Percentiles rank a stretch among this genome's conserved stretches.
Conservation (phyloP, 2,113 vertebrate genomes). For the Amphiprion ocellaris region DNA sequence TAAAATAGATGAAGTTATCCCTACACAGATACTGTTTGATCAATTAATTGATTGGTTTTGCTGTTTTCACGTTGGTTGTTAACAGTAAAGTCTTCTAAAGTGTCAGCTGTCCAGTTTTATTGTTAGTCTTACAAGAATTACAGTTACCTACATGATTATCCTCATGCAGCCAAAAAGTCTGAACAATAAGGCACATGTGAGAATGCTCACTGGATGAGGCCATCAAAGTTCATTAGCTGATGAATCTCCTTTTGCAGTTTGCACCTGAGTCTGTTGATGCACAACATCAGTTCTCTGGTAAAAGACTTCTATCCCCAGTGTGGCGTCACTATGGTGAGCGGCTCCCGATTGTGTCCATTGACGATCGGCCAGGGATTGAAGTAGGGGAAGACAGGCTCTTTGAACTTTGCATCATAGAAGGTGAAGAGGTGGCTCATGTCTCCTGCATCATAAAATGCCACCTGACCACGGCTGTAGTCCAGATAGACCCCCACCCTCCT, state of each 20-base stretch:
- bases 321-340: constrained; percentile 77
- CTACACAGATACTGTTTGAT: background rate
- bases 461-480: constrained; percentile 83
- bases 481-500: constrained; percentile 86
- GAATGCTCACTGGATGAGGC: constrained; percentile 20
- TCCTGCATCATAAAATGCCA: constrained; percentile 87
- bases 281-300: background rate
- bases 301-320: constrained; percentile 48
- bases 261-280: background rate
- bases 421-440: constrained; percentile 90
- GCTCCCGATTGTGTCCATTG: constrained; percentile 81
- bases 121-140: background rate
- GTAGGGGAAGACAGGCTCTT: constrained; percentile 85
- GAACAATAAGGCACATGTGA: constrained; percentile 5
- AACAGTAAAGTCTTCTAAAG: constrained; percentile 10
- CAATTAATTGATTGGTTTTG: background rate
- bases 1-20: background rate
- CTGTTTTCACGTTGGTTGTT: constrained; percentile 7
- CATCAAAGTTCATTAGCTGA: background rate
- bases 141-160: background rate
- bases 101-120: background rate
- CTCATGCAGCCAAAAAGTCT: constrained; percentile 3
- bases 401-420: constrained; percentile 81
- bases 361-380: constrained; percentile 91
- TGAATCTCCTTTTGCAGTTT: constrained; percentile 2